A percentile compares a stretch with the other conserved stretches of the same genome.
Evolutionary conservation across 1,140 invertebrate genomes (phyloP).

Genomic region (Brachionus manjavacas): DNA sequence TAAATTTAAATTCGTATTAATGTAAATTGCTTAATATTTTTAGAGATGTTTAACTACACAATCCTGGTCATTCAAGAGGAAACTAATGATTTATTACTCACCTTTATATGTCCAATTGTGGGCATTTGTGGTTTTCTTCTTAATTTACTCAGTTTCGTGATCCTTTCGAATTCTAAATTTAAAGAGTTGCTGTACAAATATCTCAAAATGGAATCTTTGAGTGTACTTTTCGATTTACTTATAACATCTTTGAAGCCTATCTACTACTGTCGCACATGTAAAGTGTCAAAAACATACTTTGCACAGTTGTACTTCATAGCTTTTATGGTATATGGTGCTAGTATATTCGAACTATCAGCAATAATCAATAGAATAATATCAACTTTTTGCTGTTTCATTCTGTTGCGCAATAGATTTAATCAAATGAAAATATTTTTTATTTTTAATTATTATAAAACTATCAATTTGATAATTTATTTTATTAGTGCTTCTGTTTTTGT

Average conservation of each 20-base stretch:
- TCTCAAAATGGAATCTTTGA: not conserved
- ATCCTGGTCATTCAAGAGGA: not conserved
- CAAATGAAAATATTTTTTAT: not conserved
- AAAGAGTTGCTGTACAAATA: constrained; percentile 1
- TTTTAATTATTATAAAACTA: constrained; percentile 11
- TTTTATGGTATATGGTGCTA: not conserved
- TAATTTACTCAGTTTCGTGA: not conserved
- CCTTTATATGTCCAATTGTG: not conserved
- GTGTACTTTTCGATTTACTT: not conserved
- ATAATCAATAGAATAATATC: not conserved
- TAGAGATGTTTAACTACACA: not conserved
- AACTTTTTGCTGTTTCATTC: not conserved
- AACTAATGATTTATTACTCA: not conserved
- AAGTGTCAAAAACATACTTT: not conserved
- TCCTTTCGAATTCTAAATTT: not conserved
- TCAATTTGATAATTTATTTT: not conserved
- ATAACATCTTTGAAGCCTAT: not conserved
- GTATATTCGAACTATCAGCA: not conserved
- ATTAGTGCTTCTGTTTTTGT: not conserved
- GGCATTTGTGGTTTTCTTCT: not conserved
- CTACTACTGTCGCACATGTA: not conserved
- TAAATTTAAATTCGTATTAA: no score
- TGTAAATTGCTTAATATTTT: not conserved
- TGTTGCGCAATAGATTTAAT: not conserved
- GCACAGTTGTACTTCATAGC: not conserved